Evolutionary conservation across 2,888 invertebrate genomes (phyloP).

Genomic region (Tholera decimalis): DNA sequence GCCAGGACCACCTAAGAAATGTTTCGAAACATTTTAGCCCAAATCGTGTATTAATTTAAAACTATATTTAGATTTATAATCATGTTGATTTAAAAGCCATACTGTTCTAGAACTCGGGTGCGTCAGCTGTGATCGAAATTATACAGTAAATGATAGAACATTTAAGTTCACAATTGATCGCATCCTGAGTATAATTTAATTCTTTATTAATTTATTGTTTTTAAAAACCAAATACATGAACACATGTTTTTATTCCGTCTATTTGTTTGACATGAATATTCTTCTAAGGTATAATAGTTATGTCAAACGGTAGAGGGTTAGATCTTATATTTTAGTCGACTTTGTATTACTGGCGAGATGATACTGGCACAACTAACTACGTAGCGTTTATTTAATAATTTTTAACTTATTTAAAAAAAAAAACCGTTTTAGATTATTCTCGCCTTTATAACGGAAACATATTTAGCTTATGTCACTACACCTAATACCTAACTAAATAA

Average conservation of each 20-base stretch:
- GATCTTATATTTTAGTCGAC: slow-evolving; percentile 54
- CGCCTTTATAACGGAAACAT: slow-evolving; percentile 54
- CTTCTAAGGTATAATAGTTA: slow-evolving; percentile 49
- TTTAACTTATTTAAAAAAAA: slow-evolving; percentile 44
- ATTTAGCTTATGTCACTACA: slow-evolving; percentile 57
- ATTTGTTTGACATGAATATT: slow-evolving; percentile 65
- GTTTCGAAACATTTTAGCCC: slow-evolving; percentile 60
- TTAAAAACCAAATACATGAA: slow-evolving; percentile 74
- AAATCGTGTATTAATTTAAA: slow-evolving; percentile 67
- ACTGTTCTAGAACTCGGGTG: slow-evolving; percentile 57
- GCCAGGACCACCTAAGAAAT: slow-evolving; percentile 68
- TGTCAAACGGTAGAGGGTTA: slow-evolving; percentile 56
- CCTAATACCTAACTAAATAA: slow-evolving; percentile 51
- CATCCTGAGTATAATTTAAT: slow-evolving; percentile 27
- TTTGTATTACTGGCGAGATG: slow-evolving; percentile 45
- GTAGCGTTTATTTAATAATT: slow-evolving; percentile 52
- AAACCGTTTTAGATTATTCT: slow-evolving; percentile 42
- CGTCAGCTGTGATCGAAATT: slow-evolving; percentile 39
- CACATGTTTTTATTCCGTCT: slow-evolving; percentile 63
- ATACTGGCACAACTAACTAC: slow-evolving; percentile 57
- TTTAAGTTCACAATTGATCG: slow-evolving; percentile 29
- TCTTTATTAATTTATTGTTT: slow-evolving; percentile 73
- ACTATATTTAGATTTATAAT: slow-evolving; percentile 69
- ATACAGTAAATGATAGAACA: slow-evolving; percentile 30
- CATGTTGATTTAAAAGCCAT: slow-evolving; percentile 74